Conservation (phyloP, 2,113 vertebrate genomes). For the Colaptes auratus region DNA sequence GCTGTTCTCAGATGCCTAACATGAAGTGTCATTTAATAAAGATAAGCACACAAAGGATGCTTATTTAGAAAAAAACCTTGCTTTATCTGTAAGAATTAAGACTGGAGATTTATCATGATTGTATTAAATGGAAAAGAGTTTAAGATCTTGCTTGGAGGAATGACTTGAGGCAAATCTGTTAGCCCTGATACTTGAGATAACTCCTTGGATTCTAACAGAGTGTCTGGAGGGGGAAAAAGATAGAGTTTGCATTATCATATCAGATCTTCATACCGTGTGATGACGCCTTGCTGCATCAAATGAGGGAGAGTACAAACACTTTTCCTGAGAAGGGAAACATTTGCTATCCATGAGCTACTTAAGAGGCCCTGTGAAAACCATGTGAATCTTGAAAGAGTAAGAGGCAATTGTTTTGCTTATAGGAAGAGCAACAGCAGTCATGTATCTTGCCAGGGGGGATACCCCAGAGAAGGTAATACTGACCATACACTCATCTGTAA, state of each 20-base stretch:
- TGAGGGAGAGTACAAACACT: neutral
- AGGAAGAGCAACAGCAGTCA: neutral
- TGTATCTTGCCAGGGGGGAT: neutral
- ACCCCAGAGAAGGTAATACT: neutral
- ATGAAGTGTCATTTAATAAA: neutral
- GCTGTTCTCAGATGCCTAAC: neutral
- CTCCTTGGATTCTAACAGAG: neutral
- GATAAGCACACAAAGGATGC: neutral
- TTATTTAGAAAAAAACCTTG: neutral
- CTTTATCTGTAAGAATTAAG: neutral
- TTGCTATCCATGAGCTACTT: neutral
- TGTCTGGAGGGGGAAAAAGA: neutral
- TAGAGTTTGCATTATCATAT: neutral
- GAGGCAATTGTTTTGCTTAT: neutral
- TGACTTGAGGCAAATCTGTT: neutral
- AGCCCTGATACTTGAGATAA: neutral
- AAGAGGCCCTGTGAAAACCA: neutral
- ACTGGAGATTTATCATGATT: neutral
- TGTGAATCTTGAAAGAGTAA: neutral
- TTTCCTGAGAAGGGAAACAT: neutral
- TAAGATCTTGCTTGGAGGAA: neutral
- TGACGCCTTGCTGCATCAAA: neutral
- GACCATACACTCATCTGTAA: neutral
- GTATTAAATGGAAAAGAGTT: neutral
- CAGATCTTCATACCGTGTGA: neutral